Evolutionary conservation across 2,888 invertebrate genomes (phyloP).

Genomic region (Apamea anceps): DNA sequence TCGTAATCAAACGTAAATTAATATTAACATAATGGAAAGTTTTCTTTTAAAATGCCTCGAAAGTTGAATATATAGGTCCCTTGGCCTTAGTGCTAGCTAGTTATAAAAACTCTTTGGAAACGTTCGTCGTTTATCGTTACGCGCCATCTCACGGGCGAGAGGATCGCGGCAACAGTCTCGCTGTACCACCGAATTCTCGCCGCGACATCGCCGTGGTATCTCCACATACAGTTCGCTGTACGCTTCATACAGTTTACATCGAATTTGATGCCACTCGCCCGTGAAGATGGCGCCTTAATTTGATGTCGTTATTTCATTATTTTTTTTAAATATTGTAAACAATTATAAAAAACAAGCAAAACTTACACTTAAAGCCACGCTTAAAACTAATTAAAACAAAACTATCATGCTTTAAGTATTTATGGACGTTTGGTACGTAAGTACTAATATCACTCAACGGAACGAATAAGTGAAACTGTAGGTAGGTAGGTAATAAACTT

Average conservation of each 20-base stretch:
- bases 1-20: neutral
- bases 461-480: neutral
- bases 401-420: neutral
- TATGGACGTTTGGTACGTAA: neutral
- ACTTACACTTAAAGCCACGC: neutral
- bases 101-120: neutral
- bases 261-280: neutral
- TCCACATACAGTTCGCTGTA: too few relatives aligned
- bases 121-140: too few relatives aligned
- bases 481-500: neutral
- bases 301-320: neutral
- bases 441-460: neutral
- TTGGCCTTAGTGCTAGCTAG: neutral
- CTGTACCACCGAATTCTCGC: neutral
- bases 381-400: neutral
- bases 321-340: neutral
- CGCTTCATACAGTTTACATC: neutral
- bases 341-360: neutral
- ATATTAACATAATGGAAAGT: neutral
- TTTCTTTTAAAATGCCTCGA: neutral
- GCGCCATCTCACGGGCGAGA: neutral
- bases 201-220: neutral
- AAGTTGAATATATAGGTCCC: neutral
- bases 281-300: neutral
- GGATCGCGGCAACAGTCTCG: neutral